Conservation (phyloP, 1,140 invertebrate genomes). For the Globodera rostochiensis region DNA sequence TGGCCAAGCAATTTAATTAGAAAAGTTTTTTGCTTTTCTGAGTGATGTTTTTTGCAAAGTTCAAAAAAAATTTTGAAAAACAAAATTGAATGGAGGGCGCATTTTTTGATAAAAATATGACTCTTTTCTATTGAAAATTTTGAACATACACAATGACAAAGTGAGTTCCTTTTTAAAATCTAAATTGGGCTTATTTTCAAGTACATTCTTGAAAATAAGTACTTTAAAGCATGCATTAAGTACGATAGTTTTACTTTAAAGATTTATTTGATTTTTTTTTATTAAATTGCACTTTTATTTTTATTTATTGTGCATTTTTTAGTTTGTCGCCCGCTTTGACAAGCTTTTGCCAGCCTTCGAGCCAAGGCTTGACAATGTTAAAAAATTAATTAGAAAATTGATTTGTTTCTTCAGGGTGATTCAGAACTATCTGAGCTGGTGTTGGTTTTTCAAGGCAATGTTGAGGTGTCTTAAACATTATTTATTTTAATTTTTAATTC, state of each 20-base stretch:
- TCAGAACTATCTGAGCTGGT: constrained; percentile 63
- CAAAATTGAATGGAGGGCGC: too few relatives aligned
- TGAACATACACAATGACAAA: background rate
- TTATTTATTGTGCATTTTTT: background rate
- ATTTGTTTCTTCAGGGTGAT: constrained; percentile 50
- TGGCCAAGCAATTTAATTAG: background rate
- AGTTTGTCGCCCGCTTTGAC: constrained; percentile 60
- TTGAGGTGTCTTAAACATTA: constrained; percentile 4
- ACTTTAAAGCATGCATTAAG: too few relatives aligned
- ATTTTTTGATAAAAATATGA: too few relatives aligned
- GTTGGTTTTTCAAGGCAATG: constrained; percentile 65
- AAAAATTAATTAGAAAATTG: background rate
- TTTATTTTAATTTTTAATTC: constrained; percentile 10
- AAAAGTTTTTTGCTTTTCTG: too few relatives aligned
- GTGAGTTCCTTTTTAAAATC: too few relatives aligned
- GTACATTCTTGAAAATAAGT: too few relatives aligned
- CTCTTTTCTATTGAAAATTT: background rate
- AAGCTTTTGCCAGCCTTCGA: constrained; percentile 58
- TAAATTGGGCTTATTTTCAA: too few relatives aligned
- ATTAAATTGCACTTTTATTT: too few relatives aligned
- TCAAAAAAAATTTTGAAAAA: too few relatives aligned
- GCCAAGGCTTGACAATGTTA: constrained; percentile 36
- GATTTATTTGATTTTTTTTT: too few relatives aligned
- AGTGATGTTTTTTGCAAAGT: too few relatives aligned
- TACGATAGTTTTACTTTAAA: background rate